phyloP scores from a whole-genome alignment of 2,797 vertebrate species.

The Coranthus polyacanthus region DNA sequence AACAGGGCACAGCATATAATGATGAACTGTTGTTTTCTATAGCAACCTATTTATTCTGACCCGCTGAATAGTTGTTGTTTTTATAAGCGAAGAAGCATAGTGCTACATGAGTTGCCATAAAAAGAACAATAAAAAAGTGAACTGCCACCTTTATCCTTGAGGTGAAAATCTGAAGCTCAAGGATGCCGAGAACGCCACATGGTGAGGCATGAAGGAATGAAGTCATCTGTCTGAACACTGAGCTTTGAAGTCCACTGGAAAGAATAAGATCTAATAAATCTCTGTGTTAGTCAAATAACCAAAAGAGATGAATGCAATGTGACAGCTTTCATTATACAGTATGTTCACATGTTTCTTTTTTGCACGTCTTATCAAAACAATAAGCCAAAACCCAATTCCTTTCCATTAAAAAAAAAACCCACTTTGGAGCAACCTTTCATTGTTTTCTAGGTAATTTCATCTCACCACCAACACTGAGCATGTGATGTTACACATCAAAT shows the following conservation, averaged over 20 bases:
- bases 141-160: conserved; percentile 20
- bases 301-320: conserved; percentile 45
- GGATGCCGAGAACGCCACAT: conserved; percentile 28
- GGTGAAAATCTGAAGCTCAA: conserved; percentile 30
- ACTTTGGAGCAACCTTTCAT: neutral
- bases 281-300: conserved; percentile 51
- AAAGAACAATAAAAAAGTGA: conserved; percentile 43
- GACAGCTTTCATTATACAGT: conserved; percentile 45
- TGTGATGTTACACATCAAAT: conserved; percentile 35
- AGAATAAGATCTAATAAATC: conserved; percentile 57
- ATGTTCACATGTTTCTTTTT: conserved; percentile 33
- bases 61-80: conserved; percentile 34
- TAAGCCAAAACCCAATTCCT: conserved; percentile 26
- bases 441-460: conserved; percentile 5
- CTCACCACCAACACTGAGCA: neutral
- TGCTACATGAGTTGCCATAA: conserved; percentile 20
- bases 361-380: conserved; percentile 15
- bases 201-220: conserved; percentile 27
- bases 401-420: conserved; percentile 19
- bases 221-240: conserved; percentile 32
- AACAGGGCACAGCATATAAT: conserved; percentile 32
- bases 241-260: conserved; percentile 46
- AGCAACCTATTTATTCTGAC: conserved; percentile 24
- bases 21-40: conserved; percentile 33
- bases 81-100: conserved; percentile 16